Base-by-base conservation (phyloP, 2,113 vertebrate genomes). In the Ptilorrhoa leucosticta region DNA sequence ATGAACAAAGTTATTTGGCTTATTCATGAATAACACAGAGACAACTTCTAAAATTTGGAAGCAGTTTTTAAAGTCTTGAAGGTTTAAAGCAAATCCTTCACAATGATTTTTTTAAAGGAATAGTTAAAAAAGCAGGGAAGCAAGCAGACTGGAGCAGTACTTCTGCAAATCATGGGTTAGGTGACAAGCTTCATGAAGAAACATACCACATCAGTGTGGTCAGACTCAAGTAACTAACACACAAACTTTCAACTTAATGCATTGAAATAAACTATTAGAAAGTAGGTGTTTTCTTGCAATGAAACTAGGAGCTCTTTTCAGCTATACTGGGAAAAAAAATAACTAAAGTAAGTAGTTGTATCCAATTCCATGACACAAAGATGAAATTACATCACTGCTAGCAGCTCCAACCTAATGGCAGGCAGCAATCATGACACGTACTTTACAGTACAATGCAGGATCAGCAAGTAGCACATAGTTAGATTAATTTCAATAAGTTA, bases 311-410 rank as follows among this genome's bases (percentile, higher is more conserved):
- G 56, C 6, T 56, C n/a, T 82, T 84, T 79, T 42, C 66, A 94
- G 45, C 30, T 80, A 61, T 15, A 60, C 27, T 14, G 78, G 87
- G 61, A 26, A 90, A 87, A 71, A 70, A 64, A 51, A 8, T 75
- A 95, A 94, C 94, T 96, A 96, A 90, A 89, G 15, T 94, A 96
- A 97, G 87, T 94, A 96, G 87, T 13, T 80, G 80, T 37, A 88
- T 78, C 76, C 28, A 11, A 90, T 76, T 69, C 64, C 27, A 2
- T 30, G 50, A 91, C 51, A 87, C 60, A 92, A 92, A 92, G 60
- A 96, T 93, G 89, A 96, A 96, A 97, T 96, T 92, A 91, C 91
- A 95, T 90, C 87, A 97, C 71, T 77, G 40, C 44, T 31, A 75
- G 50, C 61, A 88, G 65, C 51, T 89, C 82, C 69, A 89, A 77